Base-by-base conservation (phyloP, 2,113 vertebrate species). In the Eurypyga helias region DNA sequence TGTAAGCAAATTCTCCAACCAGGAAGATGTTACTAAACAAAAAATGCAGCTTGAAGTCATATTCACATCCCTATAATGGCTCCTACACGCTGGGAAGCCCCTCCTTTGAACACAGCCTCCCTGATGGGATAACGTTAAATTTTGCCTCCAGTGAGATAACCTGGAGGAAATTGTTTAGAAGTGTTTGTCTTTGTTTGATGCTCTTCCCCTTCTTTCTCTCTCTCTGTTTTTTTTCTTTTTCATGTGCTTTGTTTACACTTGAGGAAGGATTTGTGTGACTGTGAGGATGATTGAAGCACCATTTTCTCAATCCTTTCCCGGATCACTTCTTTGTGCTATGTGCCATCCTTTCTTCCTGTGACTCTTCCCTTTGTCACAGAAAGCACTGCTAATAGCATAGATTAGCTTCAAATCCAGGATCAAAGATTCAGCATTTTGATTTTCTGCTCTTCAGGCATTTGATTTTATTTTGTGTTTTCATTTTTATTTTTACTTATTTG, bases 371-470 rank as follows among this genome's bases (percentile, higher is more conserved):
- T 93, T 91, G 41, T 91, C 29, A 89, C 51, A 86, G 54, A 71
- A 89, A 91, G 7, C 77, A 60, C 34, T 85, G 49, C 36, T 93
- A 70, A 94, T 83, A 92, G 87, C 83, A 87, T 19, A 85, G 36
- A 28, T 96, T 80, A 76, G 17, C 79, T 86, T 70, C 72, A 95
- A 90, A 93, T 85, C 57, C 66, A 78, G 43, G 36, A 78, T 54
- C 89, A 83, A 80, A 78, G 20, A 46, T 83, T 73, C 91, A 81
- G 58, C 78, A 57, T 57, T 96, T 87, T 12, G 20, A 87, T 92
- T 89, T 96, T 83, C 75, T 96, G 21, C 20, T 89, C 83, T 82
- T 92, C 54, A 58, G 66, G 60, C 62, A 96, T 78, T 79, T 93
- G 94, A 52, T 61, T 90, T 92, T 80, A 36, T 46, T 90, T 91